Evolutionary conservation across 2,797 vertebrate species (phyloP).

Genomic region (Sandelia bainsii): DNA sequence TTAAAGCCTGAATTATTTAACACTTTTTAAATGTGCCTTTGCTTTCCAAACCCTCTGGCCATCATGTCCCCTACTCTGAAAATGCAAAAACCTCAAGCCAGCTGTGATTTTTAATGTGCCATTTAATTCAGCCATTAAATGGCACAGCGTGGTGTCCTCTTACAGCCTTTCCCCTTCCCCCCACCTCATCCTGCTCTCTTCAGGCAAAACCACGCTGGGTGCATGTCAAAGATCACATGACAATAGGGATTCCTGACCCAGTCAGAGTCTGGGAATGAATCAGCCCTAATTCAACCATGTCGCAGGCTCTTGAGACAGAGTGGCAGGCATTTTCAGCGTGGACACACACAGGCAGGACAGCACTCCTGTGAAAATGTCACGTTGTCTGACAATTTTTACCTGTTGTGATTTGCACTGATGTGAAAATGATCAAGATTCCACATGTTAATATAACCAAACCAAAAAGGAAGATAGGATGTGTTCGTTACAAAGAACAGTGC

Average conservation of each 20-base stretch:
- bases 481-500: too few species aligned
- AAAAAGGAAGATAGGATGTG: too few species aligned
- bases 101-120: constrained; percentile 82
- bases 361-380: constrained; percentile 46
- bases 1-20: constrained; percentile 23
- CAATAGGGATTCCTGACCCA: constrained; percentile 83
- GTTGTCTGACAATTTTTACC: constrained; percentile 1
- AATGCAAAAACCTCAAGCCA: constrained; percentile 68
- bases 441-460: too few species aligned
- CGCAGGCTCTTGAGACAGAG: constrained; percentile 58
- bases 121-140: constrained; percentile 83
- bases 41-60: constrained; percentile 36
- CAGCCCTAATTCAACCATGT: constrained; percentile 78
- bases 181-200: constrained; percentile 56
- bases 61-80: constrained; percentile 48
- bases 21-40: constrained; percentile 16
- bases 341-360: constrained; percentile 53
- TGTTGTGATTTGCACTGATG: neutral
- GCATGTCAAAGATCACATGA: constrained; percentile 82
- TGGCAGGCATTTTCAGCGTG: constrained; percentile 43
- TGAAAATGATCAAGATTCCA: neutral
- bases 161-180: constrained; percentile 70
- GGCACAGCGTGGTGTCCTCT: constrained; percentile 76
- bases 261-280: constrained; percentile 71
- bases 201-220: constrained; percentile 74